Conservation (phyloP, 2,888 invertebrate genomes). For the Metacarcinus magister region DNA sequence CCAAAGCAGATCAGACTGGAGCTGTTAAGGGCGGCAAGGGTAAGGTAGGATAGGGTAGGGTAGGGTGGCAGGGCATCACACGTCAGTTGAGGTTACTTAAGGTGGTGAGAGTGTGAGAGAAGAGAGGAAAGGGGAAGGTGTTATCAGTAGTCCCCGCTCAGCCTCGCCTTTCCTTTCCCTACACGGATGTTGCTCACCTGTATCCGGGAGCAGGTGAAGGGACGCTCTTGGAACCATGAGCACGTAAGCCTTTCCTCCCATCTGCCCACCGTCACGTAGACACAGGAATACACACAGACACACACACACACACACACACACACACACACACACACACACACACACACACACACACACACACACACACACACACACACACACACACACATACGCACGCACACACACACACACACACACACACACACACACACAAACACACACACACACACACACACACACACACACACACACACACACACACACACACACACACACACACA, state of each 20-base stretch:
- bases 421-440: neutral
- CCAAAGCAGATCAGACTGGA: neutral
- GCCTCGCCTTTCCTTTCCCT: neutral
- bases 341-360: slow-evolving; percentile 26
- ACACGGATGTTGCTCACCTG: neutral
- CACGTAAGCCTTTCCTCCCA: neutral
- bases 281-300: neutral
- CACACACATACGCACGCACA: neutral
- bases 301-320: slow-evolving; percentile 26
- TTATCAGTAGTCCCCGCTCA: neutral
- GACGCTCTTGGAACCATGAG: neutral
- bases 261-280: neutral
- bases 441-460: neutral
- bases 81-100: neutral
- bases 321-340: neutral
- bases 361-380: slow-evolving; percentile 22
- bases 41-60: neutral
- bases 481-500: neutral
- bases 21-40: neutral
- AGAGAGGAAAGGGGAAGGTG: too few species aligned
- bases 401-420: slow-evolving; percentile 5
- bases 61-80: neutral
- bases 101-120: neutral
- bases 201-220: neutral
- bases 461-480: slow-evolving; percentile 2